A percentile compares a stretch with the other conserved stretches of the same genome.
phyloP scores from a whole-genome alignment of 2,113 vertebrate genomes.

The Pedetes capensis region DNA sequence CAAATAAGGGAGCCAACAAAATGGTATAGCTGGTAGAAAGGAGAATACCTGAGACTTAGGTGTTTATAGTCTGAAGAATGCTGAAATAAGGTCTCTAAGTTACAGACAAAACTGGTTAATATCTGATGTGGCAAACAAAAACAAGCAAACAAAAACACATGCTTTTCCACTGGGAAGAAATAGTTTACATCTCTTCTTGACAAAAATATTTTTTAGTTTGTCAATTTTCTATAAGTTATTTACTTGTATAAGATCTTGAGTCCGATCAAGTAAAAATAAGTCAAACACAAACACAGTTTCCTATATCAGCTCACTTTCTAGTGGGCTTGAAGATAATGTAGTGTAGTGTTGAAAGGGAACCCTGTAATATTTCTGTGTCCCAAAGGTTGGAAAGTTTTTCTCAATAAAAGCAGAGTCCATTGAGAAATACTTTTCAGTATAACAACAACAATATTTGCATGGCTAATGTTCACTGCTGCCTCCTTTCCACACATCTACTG shows the following conservation, averaged over 20 bases:
- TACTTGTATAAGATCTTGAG: neutral
- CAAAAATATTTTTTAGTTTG: neutral
- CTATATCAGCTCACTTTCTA: neutral
- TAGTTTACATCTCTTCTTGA: neutral
- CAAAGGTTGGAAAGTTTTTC: neutral
- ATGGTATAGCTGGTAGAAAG: neutral
- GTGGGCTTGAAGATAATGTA: neutral
- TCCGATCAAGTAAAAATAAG: neutral
- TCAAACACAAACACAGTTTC: neutral
- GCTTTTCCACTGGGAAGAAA: neutral
- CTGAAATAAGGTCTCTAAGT: neutral
- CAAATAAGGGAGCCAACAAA: neutral
- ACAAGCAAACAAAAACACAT: neutral
- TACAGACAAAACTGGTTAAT: too few species aligned
- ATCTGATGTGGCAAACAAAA: neutral
- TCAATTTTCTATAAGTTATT: neutral
- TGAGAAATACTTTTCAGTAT: slow-evolving; percentile 9
- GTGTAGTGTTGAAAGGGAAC: neutral
- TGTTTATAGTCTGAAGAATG: neutral
- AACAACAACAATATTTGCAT: neutral
- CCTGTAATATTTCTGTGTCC: neutral
- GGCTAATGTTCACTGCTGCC: neutral
- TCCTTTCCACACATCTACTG: neutral
- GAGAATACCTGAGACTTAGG: neutral
- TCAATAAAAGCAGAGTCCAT: neutral